Base-by-base conservation (phyloP, 2,888 invertebrate genomes). In the Punctoribates punctum region DNA sequence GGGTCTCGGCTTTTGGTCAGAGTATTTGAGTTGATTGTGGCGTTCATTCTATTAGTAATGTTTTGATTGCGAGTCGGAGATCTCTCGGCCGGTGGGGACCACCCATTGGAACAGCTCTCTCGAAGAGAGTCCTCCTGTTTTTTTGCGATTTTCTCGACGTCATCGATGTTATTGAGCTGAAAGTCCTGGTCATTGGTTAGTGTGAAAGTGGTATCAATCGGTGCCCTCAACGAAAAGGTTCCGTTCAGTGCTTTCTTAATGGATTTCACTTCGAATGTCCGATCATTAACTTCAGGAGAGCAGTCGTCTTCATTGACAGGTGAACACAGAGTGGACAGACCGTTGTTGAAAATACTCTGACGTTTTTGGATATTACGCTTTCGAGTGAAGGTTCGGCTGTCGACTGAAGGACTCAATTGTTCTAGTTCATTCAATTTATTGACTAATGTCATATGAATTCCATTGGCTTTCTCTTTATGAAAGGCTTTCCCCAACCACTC, bases 351-450 rank as follows among this genome's bases (percentile, higher is more conserved):
- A 4, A 65, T 29, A 65, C 11, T 29, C 34, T 65, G 29, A 4
- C 65, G 29, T 34, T 34, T 65, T 2, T 65, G 5, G 6, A 9
- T 4, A 6, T 34, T 60, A 5, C 25, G 65, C 17, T 65, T 5
- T 65, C 65, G 29, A n/a, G 65, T 65, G 25, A 65, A 65, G 5
- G 65, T 65, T 6, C 65, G 29, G 34, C 11, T 65, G n/a, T 65
- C 65, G 8, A 65, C 4, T 25, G 60, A 27, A n/a, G 29, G 29
- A 13, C 29, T 34, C 65, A 29, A n/a, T 6, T 11, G 15, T 15
- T 65, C 34, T 17, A 65, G n/a, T 17, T 65, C 34, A 27, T 65
- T 17, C 65, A 65, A 65, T 65, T 65, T 27, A n/a, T 65, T 65
- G 1, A 65, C 34, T 65, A 65, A 65, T 9, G 65, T 29, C 65